A percentile compares a stretch with the other conserved stretches of the same genome.
Evolutionary conservation across 2,113 vertebrate species (phyloP).

Genomic region (Melanostigma gelatinosum): DNA sequence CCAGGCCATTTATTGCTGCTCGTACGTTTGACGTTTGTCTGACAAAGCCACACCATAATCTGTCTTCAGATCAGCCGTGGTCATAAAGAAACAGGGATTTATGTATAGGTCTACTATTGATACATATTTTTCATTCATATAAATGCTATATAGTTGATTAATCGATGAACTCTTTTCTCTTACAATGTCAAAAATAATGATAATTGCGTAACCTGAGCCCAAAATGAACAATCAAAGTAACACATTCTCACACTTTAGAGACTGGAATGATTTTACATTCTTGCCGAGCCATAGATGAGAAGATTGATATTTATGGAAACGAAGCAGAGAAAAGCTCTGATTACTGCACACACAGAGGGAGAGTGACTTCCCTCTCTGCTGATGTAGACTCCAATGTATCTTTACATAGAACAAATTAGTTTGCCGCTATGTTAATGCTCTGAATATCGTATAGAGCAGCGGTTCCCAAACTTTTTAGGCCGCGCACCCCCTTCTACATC

Average conservation of each 20-base stretch:
- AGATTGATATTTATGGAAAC: background rate
- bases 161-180: too few species aligned
- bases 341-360: too few species aligned
- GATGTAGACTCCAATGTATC: background rate
- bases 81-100: background rate
- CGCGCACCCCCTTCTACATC: too few species aligned
- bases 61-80: background rate
- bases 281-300: background rate
- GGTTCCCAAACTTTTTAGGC: too few species aligned
- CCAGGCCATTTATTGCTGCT: slow-evolving; percentile 1
- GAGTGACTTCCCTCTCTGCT: too few species aligned
- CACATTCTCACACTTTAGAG: background rate
- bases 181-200: background rate
- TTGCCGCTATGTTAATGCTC: background rate
- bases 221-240: background rate
- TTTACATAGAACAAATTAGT: background rate
- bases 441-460: background rate
- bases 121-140: background rate
- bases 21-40: background rate
- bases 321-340: too few species aligned
- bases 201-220: background rate
- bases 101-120: background rate
- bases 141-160: background rate
- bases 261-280: background rate
- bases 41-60: background rate